These are phyloP conservation scores for Holacanthella duospinosa DNA, from an alignment of 2,888 invertebrate species.

Conservation along the genomic window DNA sequence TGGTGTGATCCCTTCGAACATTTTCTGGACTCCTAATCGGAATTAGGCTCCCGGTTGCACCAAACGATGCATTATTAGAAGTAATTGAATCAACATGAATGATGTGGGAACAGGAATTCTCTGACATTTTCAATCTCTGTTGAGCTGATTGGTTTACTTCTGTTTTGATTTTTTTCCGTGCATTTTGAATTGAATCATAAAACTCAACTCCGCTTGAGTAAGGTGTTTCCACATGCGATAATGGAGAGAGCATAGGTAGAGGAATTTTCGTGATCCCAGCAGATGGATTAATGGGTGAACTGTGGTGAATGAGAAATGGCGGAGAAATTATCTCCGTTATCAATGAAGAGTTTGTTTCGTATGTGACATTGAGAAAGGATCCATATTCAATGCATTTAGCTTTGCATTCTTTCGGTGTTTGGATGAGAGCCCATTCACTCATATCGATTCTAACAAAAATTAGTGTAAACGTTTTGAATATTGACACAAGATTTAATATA, in stretches of 20 bases:
- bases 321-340: not conserved
- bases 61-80: not conserved
- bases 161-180: not conserved
- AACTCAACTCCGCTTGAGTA: not conserved
- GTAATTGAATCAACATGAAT: not conserved
- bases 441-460: not conserved
- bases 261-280: not conserved
- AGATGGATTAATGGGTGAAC: constrained; percentile 2
- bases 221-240: not conserved
- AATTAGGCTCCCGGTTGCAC: too few relatives aligned
- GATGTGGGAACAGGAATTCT: not conserved
- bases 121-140: not conserved
- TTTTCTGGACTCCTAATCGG: not conserved
- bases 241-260: not conserved
- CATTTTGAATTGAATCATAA: not conserved
- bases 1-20: not conserved
- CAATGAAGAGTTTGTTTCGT: not conserved
- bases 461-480: not conserved
- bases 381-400: constrained; percentile 3
- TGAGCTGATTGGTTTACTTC: not conserved
- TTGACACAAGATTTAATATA: not conserved
- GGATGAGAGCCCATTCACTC: constrained; percentile 17
- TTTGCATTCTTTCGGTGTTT: constrained; percentile 15
- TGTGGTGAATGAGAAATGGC: not conserved
- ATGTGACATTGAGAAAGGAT: constrained; percentile 16